phyloP scores from a whole-genome alignment of 2,113 vertebrate genomes.

The Halichoerus grypus region DNA sequence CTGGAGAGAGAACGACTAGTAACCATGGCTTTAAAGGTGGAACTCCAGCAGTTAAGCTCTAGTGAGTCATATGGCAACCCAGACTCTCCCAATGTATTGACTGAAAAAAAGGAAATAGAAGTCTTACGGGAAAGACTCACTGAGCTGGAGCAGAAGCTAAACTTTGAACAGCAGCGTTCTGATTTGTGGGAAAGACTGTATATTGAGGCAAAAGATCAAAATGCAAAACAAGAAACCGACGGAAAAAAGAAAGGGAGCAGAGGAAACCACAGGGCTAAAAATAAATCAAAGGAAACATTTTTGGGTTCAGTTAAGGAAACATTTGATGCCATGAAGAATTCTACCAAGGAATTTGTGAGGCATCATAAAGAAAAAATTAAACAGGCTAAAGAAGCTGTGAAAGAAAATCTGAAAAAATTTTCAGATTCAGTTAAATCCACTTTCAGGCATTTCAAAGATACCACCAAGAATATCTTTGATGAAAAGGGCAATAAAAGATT shows the following conservation, averaged over 20 bases:
- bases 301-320: conserved; percentile 95
- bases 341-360: conserved; percentile 97
- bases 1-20: conserved; percentile 91
- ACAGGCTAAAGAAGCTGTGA: conserved; percentile 97
- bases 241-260: conserved; percentile 86
- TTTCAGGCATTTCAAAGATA: conserved; percentile 96
- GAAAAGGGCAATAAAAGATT: conserved; percentile 88
- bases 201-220: conserved; percentile 93
- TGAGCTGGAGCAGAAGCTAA: conserved; percentile 94
- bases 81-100: conserved; percentile 36
- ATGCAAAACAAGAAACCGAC: conserved; percentile 81
- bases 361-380: conserved; percentile 99
- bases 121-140: conserved; percentile 88
- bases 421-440: conserved; percentile 98
- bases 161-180: conserved; percentile 97
- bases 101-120: conserved; percentile 86
- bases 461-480: conserved; percentile 92
- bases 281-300: conserved; percentile 91
- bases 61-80: conserved; percentile 51
- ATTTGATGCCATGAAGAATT: conserved; percentile 98
- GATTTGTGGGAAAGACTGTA: conserved; percentile 98
- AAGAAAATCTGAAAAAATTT: conserved; percentile 97
- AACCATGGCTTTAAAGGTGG: conserved; percentile 88
- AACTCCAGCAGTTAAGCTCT: conserved; percentile 88
- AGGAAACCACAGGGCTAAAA: conserved; percentile 87